Percentiles rank a stretch among this genome's conserved stretches.
Evolutionary conservation across 92 coral and sea anemone species (phyloP).

Genomic region (Zoanthus sociatus): DNA sequence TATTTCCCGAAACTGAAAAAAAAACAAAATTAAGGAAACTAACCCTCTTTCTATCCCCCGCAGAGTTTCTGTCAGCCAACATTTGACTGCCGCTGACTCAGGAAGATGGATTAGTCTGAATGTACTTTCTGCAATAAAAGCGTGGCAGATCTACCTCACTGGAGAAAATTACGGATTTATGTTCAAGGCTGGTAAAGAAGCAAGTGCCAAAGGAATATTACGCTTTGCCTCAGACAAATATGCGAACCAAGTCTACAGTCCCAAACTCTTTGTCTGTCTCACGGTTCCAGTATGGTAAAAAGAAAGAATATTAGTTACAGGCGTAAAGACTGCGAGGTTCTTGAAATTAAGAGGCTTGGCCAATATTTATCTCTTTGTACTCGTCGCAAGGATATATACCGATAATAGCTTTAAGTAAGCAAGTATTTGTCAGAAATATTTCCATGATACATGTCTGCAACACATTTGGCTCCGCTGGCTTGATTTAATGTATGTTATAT

Average conservation of each 20-base stretch:
- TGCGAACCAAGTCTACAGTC: slow-evolving; percentile 66
- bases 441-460: too few species aligned
- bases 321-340: too few species aligned
- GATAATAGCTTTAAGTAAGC: too few species aligned
- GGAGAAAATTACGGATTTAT: slow-evolving; percentile 91
- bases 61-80: slow-evolving; percentile 77
- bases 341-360: too few species aligned
- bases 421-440: too few species aligned
- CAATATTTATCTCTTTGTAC: too few species aligned
- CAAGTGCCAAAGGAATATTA: slow-evolving; percentile 78
- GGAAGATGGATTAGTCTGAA: slow-evolving; percentile 80
- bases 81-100: slow-evolving; percentile 59
- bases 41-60: too few species aligned
- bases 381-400: too few species aligned
- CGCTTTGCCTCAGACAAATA: slow-evolving; percentile 81
- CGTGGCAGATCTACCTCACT: slow-evolving; percentile 85
- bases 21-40: too few species aligned
- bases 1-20: too few species aligned
- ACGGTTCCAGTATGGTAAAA: slow-evolving; percentile 81
- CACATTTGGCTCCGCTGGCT: too few species aligned
- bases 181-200: slow-evolving; percentile 85
- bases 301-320: neutral
- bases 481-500: too few species aligned
- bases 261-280: slow-evolving; percentile 80
- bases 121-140: slow-evolving; percentile 75